phyloP scores from a whole-genome alignment of 1,140 invertebrate species.

The Galleria mellonella region DNA sequence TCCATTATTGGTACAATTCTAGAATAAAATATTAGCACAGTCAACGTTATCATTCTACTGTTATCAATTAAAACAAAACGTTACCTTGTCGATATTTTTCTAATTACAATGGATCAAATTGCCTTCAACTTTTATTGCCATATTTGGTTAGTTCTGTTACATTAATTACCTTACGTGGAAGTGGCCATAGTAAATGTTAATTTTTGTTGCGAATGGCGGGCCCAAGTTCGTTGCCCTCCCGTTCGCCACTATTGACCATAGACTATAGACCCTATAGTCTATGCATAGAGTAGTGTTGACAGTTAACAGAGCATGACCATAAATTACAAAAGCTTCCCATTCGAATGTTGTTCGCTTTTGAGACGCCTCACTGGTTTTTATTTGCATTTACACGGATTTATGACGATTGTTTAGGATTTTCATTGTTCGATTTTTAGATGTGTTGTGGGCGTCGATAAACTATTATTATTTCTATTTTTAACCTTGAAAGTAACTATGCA shows the following conservation, averaged over 20 bases:
- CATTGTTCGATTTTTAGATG: background rate
- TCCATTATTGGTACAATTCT: no score
- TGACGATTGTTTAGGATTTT: slow-evolving; percentile 3
- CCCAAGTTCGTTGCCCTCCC: slow-evolving; percentile 37
- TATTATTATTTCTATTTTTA: background rate
- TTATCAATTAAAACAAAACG: no score
- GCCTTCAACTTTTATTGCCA: no score
- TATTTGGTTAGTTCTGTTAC: slow-evolving; percentile 33
- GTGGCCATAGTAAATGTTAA: slow-evolving; percentile 55
- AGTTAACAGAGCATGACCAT: slow-evolving; percentile 61
- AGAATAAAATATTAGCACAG: no score
- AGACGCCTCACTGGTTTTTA: slow-evolving; percentile 27
- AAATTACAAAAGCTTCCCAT: slow-evolving; percentile 25
- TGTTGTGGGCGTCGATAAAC: background rate
- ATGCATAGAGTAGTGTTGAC: slow-evolving; percentile 25
- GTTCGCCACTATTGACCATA: slow-evolving; percentile 55
- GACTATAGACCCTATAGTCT: slow-evolving; percentile 21
- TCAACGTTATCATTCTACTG: no score
- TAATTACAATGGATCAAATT: no score
- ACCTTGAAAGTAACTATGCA: background rate
- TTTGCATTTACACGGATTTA: slow-evolving; percentile 18
- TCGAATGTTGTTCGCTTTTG: slow-evolving; percentile 20
- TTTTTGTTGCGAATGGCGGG: slow-evolving; percentile 48
- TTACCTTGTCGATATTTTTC: no score
- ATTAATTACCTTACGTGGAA: slow-evolving; percentile 36